A percentile compares a stretch with the other conserved stretches of the same genome.
Conservation (phyloP, 2,797 vertebrate genomes). For the Naso thynnoides region DNA sequence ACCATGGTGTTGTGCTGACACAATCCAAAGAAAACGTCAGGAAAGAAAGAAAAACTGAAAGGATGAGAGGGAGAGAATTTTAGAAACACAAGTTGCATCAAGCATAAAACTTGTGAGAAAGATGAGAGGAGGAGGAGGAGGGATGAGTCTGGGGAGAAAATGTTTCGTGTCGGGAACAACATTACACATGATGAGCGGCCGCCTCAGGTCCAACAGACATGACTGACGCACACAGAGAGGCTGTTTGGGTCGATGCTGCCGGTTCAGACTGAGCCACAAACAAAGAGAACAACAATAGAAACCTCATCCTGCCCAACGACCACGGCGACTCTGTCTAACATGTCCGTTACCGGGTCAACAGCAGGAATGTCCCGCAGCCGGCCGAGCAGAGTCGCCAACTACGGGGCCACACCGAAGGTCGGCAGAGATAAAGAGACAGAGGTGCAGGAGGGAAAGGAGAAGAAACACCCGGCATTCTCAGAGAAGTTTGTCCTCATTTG, state of each 20-base stretch:
- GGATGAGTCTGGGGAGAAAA: neutral
- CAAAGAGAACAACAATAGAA: conserved; percentile 22
- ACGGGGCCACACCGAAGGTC: conserved; percentile 28
- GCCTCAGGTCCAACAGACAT: conserved; percentile 18
- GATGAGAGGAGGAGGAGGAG: neutral
- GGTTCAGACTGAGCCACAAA: conserved; percentile 3
- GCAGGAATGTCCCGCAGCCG: conserved; percentile 46
- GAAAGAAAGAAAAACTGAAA: neutral
- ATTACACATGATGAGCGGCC: conserved; percentile 5
- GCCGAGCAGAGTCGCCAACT: conserved; percentile 20
- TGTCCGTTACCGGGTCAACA: conserved; percentile 39
- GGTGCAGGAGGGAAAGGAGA: neutral
- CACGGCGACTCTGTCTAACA: conserved; percentile 22
- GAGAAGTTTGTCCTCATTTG: conserved; percentile 2
- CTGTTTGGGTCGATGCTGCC: neutral
- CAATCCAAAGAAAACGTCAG: conserved; percentile 7
- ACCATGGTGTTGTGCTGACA: neutral
- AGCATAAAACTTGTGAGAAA: neutral
- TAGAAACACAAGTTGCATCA: neutral
- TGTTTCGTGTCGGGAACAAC: conserved; percentile 9
- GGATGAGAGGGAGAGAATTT: conserved; percentile 4
- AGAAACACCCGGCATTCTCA: neutral
- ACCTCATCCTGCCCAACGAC: conserved; percentile 20
- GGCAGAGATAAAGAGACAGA: conserved; percentile 4
- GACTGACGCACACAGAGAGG: conserved; percentile 9